Evolutionary conservation across 2,888 invertebrate species (phyloP), one percentile per base, ranked within the genome.

Genomic region (Drosophila gaucha): DNA sequence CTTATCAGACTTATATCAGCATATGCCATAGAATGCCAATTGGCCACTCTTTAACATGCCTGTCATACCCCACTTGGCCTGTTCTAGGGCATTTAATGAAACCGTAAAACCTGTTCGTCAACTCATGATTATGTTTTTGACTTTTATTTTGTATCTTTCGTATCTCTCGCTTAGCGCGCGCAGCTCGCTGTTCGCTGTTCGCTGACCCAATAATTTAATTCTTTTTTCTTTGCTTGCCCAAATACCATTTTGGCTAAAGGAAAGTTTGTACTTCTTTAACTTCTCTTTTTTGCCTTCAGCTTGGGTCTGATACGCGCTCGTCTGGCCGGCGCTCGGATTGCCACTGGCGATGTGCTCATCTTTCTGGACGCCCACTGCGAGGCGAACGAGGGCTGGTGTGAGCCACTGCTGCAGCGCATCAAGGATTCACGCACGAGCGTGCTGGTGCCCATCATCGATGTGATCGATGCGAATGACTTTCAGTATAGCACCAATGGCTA

Each of bases 321-420:
- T 44, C 93, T 98, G 74, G 95, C 95, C 49, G 98, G 99, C 39
- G 98, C 99, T 2, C 94, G 95, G 66, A 94, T 94, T 67, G 97
- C 99, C 2, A 90, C 80, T 1, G 98, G 96, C 0, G 96, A 97
- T 88, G 95, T 95, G 35, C 91, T 98, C 52, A 94, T 97, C 49
- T 98, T 98, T 92, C 93, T 98, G 69, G 98, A 98, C 93, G 96
- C 98, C 1, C 98, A 98, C 92, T 98, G 98, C 92, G 98, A 98
- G 93, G 95, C 94, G 3, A 95, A 95, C 67, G 91, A 92, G 36
- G 94, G 95, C 79, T 98, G 97, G 97, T 93, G 98, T 67, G 96
- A 98, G 89, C 99, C 99, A 0, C 92, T 99, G 52, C 93, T 99
- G 74, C 94, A 96, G 72, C 93, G 98, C 54, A 96, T 99, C 88